A percentile compares a stretch with the other conserved stretches of the same genome.
phyloP scores from a whole-genome alignment of 2,113 vertebrate genomes.

The Gnathonemus longibarbis region DNA sequence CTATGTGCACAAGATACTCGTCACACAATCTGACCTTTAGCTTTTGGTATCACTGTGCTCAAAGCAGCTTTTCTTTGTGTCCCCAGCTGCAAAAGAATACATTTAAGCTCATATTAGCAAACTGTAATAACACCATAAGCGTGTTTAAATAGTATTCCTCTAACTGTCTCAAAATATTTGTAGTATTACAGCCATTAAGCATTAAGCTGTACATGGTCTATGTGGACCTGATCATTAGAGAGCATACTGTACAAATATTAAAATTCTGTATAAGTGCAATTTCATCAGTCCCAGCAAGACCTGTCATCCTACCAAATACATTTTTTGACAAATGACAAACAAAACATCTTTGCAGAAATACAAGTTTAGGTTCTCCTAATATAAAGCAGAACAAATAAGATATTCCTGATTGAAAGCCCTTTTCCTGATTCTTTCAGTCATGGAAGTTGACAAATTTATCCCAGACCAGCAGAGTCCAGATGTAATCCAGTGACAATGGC shows the following conservation, averaged over 20 bases:
- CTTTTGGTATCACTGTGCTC: not conserved
- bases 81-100: slow-evolving; percentile 1
- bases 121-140: slow-evolving; percentile 1
- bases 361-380: slow-evolving; percentile 25
- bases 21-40: slow-evolving; percentile 11
- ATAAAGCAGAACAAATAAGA: slow-evolving; percentile 26
- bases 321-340: slow-evolving; percentile 39
- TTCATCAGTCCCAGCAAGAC: slow-evolving; percentile 29
- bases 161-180: not conserved
- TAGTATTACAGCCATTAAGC: slow-evolving; percentile 12
- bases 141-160: slow-evolving; percentile 11
- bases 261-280: slow-evolving; percentile 40
- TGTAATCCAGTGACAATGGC: not conserved
- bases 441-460: slow-evolving; percentile 2
- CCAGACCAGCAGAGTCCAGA: not conserved
- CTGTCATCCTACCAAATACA: slow-evolving; percentile 23
- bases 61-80: not conserved
- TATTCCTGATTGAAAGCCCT: slow-evolving; percentile 43
- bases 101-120: not conserved
- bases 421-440: slow-evolving; percentile 25
- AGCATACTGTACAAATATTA: slow-evolving; percentile 13
- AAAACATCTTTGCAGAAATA: slow-evolving; percentile 47
- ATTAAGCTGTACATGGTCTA: slow-evolving; percentile 28
- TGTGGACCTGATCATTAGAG: not conserved
- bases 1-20: slow-evolving; percentile 25